Base-by-base conservation (phyloP, 2,888 invertebrate genomes). In the Chaitophorus viminalis region DNA sequence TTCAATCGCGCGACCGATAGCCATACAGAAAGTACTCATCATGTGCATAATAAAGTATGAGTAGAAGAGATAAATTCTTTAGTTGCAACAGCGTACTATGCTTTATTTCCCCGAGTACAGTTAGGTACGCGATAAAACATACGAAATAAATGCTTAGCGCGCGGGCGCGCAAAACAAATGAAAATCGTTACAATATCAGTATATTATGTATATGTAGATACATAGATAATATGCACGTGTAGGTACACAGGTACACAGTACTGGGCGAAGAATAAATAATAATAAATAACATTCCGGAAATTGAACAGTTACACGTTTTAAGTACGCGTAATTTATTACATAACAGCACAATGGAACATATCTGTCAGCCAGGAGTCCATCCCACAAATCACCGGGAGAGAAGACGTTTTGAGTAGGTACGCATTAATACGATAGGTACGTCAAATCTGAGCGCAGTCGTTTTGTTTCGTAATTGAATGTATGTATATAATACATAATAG, bases 311-410 rank as follows among this genome's bases (percentile, higher is more conserved):
- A 36, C 36, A 36, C 8, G 60, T 17, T 60, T 36, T 65, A 39
- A 39, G 36, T 79, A 36, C 21, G 18, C 17, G 36, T 65, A n/a
- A 79, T 79, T 65, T 18, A 79, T 79, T 29, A n/a, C 21, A 60
- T 8, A 8, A 79, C 60, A 65, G 25, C n/a, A 68, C 65, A 79
- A 79, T 79, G 39, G 39, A 65, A 65, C 65, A 65, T 65, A 36
- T 65, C 36, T 39, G 79, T 36, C 79, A 18, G 36, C 36, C 60
- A 36, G 36, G 33, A 60, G 78, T 65, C 31, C 33, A 25, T 78
- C 60, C 33, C 65, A 65, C 79, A 79, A 79, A 79, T 79, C 79
- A 65, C 79, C n/a, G n/a, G n/a, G n/a, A 4, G 65, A n/a, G n/a
- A n/a, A 65, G 65, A 65, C 65, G 21, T 65, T 79, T 79, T 79